Percentiles rank a stretch among this genome's conserved stretches.
phyloP scores from a whole-genome alignment of 2,888 invertebrate genomes.

The Eilema sororculum region DNA sequence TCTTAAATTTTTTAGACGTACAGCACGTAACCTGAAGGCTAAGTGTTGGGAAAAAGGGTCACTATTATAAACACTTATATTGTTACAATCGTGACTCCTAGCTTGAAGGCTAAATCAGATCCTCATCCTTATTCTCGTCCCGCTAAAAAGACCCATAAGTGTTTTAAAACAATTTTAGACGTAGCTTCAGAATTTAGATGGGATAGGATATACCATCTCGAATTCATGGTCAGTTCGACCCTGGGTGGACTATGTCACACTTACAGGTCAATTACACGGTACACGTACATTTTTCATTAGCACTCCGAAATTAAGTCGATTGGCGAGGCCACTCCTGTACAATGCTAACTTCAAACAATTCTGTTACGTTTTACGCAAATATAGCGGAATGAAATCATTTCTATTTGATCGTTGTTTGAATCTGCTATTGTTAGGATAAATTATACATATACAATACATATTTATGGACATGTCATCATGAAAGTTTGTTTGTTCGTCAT shows the following conservation, averaged over 20 bases:
- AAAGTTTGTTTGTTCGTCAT: too few relatives aligned
- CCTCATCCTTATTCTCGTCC: too few relatives aligned
- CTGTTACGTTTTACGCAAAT: neutral
- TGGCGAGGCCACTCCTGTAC: constrained; percentile 5
- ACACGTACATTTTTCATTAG: constrained; percentile 13
- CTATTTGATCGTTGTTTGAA: neutral
- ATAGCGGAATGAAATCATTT: neutral
- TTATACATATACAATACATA: too few relatives aligned
- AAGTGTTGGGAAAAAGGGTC: too few relatives aligned
- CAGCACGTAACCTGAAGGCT: too few relatives aligned
- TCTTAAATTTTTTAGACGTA: too few relatives aligned
- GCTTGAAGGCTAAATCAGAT: too few relatives aligned
- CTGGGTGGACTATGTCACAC: neutral
- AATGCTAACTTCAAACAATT: neutral
- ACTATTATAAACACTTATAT: too few relatives aligned
- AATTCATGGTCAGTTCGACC: neutral
- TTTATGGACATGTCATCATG: neutral
- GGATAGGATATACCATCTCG: neutral
- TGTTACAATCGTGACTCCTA: too few relatives aligned
- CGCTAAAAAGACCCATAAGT: too few relatives aligned
- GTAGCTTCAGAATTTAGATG: neutral
- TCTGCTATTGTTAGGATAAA: neutral
- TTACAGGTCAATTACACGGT: constrained; percentile 4
- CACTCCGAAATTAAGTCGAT: constrained; percentile 14
- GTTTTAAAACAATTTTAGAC: neutral